Conservation (phyloP, 2,113 vertebrate genomes). For the Atlantisia rogersi region DNA sequence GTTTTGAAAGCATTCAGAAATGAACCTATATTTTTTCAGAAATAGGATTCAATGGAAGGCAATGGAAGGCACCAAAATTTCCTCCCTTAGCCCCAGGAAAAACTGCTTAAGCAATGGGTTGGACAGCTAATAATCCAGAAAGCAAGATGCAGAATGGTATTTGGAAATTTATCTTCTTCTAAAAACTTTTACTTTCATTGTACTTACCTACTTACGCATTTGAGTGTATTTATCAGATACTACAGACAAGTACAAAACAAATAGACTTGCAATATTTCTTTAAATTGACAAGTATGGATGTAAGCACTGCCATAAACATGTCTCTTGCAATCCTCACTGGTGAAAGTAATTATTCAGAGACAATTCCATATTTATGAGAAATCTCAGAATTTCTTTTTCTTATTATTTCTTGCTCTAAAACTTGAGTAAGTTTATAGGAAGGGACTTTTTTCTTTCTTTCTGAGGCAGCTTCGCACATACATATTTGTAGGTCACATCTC, state of each 20-base stretch:
- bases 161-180: background rate
- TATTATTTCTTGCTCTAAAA: background rate
- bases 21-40: fast-evolving
- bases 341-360: background rate
- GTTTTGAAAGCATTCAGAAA: background rate
- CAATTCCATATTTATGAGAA: background rate
- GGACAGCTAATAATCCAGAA: background rate
- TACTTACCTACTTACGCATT: background rate
- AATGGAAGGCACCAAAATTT: background rate
- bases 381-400: background rate
- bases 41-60: fast-evolving
- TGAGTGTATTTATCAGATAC: background rate
- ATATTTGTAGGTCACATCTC: fast-evolving
- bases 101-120: background rate
- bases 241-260: background rate
- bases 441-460: too few species aligned
- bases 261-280: background rate
- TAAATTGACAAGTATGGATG: background rate
- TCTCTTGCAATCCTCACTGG: background rate
- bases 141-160: background rate
- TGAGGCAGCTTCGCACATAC: fast-evolving
- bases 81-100: background rate
- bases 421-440: background rate
- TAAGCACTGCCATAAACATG: background rate
- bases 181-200: background rate